phyloP scores from a whole-genome alignment of 2,113 vertebrate species.

The Sialia sialis region DNA sequence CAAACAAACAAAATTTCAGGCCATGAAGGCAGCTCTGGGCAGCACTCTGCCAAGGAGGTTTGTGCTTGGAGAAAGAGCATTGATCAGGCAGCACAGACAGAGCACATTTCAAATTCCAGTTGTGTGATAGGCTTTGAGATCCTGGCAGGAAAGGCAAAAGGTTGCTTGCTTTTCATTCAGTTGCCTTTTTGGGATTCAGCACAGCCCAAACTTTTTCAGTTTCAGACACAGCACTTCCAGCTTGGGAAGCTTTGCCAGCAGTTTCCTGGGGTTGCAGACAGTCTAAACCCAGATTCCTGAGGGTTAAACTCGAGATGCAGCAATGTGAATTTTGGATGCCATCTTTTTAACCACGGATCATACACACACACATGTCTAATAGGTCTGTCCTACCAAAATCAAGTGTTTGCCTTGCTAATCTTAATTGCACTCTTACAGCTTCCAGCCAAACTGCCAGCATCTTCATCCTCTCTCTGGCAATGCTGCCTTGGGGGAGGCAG shows the following conservation, averaged over 20 bases:
- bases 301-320: background rate
- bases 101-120: background rate
- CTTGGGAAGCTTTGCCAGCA: background rate
- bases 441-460: background rate
- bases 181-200: background rate
- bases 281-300: background rate
- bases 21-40: background rate
- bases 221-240: background rate
- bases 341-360: background rate
- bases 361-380: background rate
- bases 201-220: background rate
- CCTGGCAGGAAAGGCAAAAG: background rate
- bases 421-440: background rate
- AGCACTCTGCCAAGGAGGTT: background rate
- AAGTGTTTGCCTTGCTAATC: background rate
- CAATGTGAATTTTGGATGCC: background rate
- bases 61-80: background rate
- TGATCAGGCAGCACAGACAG: background rate
- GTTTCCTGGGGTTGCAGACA: background rate
- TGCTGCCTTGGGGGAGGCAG: background rate
- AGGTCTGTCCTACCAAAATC: background rate
- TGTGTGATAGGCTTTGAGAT: background rate
- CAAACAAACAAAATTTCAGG: background rate
- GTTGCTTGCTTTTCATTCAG: background rate
- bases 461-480: background rate